These are phyloP conservation scores for Brachionus manjavacas DNA, from an alignment of 1,140 invertebrate species.

Conservation along the genomic window DNA sequence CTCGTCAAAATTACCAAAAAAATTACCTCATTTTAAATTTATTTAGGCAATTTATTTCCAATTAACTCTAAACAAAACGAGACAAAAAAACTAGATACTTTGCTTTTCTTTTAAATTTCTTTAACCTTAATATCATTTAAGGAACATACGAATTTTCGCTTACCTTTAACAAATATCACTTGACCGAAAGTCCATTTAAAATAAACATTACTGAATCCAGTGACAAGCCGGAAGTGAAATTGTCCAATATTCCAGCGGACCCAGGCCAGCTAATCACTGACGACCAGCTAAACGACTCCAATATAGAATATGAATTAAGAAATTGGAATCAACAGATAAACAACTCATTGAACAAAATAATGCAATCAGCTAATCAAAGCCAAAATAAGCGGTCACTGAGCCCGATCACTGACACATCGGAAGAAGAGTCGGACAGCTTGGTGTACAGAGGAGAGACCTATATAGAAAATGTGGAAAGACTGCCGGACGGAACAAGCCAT, in stretches of 20 bases:
- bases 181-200: conserved; percentile 28
- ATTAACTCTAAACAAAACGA: not conserved
- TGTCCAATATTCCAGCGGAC: not conserved
- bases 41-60: not conserved
- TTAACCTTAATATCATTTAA: conserved; percentile 1
- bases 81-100: not conserved
- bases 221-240: not conserved
- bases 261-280: not conserved
- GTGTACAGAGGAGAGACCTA: conserved; percentile 12
- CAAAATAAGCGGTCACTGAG: not conserved
- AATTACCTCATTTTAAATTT: not conserved
- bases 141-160: conserved; percentile 28
- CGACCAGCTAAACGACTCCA: not conserved
- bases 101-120: not conserved
- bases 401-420: conserved; percentile 8
- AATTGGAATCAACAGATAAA: conserved; percentile 34
- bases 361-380: not conserved
- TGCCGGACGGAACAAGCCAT: not conserved
- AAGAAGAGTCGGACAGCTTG: conserved; percentile 21
- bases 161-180: conserved; percentile 28
- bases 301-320: conserved; percentile 36
- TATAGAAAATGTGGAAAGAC: conserved; percentile 13
- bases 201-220: not conserved
- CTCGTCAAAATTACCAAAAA: not conserved
- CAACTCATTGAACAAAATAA: conserved; percentile 29